Percentiles rank a stretch among this genome's conserved stretches.
Conservation (phyloP, 2,888 invertebrate genomes). For the Cataglyphis altisquamis region DNA sequence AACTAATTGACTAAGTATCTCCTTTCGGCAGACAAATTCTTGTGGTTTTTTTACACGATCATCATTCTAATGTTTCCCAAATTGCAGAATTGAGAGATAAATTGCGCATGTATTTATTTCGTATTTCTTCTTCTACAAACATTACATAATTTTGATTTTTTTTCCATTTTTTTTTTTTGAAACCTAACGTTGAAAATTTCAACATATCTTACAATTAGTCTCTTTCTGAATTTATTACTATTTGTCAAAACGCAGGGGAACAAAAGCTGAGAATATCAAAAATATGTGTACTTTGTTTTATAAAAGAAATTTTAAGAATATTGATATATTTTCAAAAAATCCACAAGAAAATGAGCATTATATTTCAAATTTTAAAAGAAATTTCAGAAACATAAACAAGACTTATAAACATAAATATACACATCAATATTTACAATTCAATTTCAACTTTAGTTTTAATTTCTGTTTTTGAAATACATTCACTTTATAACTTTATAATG, state of each 20-base stretch:
- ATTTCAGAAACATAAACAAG: not conserved
- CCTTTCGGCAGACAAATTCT: conserved; percentile 39
- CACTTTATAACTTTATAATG: not conserved
- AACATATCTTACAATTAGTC: not conserved
- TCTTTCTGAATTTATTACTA: not conserved
- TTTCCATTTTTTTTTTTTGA: not conserved
- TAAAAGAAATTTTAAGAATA: not conserved
- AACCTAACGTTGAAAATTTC: not conserved
- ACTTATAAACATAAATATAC: not conserved
- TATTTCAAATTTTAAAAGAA: not conserved
- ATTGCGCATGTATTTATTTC: not conserved
- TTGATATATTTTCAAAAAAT: not conserved
- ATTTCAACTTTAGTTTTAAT: not conserved
- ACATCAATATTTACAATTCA: not conserved
- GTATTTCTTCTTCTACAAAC: not conserved
- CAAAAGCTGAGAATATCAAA: not conserved
- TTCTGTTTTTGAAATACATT: not conserved
- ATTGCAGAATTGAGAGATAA: conserved; percentile 24
- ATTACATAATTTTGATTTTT: not conserved
- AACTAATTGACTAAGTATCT: conserved; percentile 50
- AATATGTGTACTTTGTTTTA: not conserved
- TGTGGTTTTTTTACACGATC: conserved; percentile 38
- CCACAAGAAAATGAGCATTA: not conserved
- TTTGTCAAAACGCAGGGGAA: not conserved
- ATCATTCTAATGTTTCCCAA: conserved; percentile 56